Evolutionary conservation across 2,113 vertebrate genomes (phyloP), one percentile per base, ranked within the genome.

Genomic region (Rousettus leschenaultii): DNA sequence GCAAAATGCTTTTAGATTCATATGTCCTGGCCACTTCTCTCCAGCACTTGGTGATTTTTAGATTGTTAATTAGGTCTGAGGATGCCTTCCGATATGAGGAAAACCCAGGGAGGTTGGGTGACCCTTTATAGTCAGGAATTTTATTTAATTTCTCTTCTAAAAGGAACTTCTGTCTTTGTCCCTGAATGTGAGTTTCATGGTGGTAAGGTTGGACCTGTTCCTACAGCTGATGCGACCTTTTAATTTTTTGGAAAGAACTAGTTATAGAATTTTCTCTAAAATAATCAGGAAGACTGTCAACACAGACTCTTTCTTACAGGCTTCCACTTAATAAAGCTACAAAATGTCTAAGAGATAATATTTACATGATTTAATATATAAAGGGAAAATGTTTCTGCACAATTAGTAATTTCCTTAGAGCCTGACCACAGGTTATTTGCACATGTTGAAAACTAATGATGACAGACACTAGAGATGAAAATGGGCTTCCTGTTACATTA

Each of bases 171-270:
- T 40, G 4, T 87, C 71, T 89, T 75, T 83, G n/a, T 79, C 24
- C 71, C 75, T 51, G 89, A 89, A 35, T 63, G 16, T 75, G 84
- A 38, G 9, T 88, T 77, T 95, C 86, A 38, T 13, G 0, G 79
- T 30, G 40, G n/a, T n/a, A 86, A 96, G 33, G 2, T 68, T 97
- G 92, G 75, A 73, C 18, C 33, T 65, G 19, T 86, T 86, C 70
- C 89, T 79, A 57, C 13, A 40, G 66, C 86, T 95, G 65, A 84
- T 75, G n/a, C 66, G 57, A 93, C 33, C 61, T 6, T 83, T 16
- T 55, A 77, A 94, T 86, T 91, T 97, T 91, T 97, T 97, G 92
- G 84, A 92, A 95, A 88, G 83, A 93, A 75, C 40, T 93, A 22
- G 45, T 85, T 97, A 95, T 95, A 82, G 73, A 66, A 93, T 86